Evolutionary conservation across 2,888 invertebrate species (phyloP).

Genomic region (Scaptomyza tumidula): DNA sequence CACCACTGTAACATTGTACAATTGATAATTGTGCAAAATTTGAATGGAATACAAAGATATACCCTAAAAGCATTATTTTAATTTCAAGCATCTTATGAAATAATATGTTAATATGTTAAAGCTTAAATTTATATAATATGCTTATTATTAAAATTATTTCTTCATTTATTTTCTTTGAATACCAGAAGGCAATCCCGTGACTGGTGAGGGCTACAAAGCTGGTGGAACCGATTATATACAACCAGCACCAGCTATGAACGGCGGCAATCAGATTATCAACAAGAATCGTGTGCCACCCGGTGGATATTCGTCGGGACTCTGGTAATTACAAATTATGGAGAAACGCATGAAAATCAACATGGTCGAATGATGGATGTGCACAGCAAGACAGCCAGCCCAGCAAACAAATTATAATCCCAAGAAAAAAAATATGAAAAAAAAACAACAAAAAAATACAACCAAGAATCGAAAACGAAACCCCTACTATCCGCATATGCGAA

Average conservation of each 20-base stretch:
- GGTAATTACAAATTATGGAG: constrained; percentile 79
- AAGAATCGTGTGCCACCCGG: constrained; percentile 85
- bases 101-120: neutral
- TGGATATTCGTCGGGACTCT: constrained; percentile 84
- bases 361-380: constrained; percentile 18
- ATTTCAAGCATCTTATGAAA: too few species aligned
- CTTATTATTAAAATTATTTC: neutral
- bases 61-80: too few species aligned
- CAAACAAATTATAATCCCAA: constrained; percentile 29
- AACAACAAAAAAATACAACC: constrained; percentile 9
- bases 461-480: constrained; percentile 35
- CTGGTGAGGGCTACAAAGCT: constrained; percentile 86
- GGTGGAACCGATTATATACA: constrained; percentile 81
- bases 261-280: constrained; percentile 84
- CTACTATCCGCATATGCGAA: constrained; percentile 38
- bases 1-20: too few species aligned
- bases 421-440: constrained; percentile 7
- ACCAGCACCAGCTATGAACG: constrained; percentile 77
- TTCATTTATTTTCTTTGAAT: neutral
- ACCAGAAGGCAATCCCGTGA: constrained; percentile 86
- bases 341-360: constrained; percentile 23
- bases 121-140: neutral
- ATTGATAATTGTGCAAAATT: too few species aligned
- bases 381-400: constrained; percentile 26
- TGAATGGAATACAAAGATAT: too few species aligned